These are phyloP conservation scores for Geopemphigus sp. DNA, from an alignment of 1,140 invertebrate genomes.

Conservation along the genomic window DNA sequence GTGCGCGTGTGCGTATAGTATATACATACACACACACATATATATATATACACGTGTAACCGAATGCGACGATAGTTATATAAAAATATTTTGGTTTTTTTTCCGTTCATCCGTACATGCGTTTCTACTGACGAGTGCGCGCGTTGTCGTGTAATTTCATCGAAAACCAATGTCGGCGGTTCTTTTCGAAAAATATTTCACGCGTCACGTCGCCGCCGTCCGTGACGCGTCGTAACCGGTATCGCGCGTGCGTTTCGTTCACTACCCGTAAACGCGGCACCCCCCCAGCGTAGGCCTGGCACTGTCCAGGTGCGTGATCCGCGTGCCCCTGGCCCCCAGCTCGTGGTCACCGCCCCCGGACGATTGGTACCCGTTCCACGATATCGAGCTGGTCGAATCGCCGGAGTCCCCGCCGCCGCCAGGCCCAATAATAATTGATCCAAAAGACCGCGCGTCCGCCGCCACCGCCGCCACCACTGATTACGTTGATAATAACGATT, in stretches of 20 bases:
- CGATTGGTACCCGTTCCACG: conserved; percentile 46
- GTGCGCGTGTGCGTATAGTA: conserved; percentile 50
- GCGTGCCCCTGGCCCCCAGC: conserved; percentile 48
- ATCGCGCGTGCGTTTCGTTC: not conserved
- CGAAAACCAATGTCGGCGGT: no score
- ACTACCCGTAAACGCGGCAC: not conserved
- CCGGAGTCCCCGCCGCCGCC: conserved; percentile 36
- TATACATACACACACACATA: no score
- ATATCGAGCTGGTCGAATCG: conserved; percentile 46
- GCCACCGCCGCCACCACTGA: not conserved
- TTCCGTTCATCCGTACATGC: not conserved
- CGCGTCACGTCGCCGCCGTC: not conserved
- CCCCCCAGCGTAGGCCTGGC: conserved; percentile 35
- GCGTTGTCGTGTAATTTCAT: not conserved
- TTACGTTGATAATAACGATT: not conserved
- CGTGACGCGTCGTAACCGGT: not conserved
- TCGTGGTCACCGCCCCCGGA: conserved; percentile 45
- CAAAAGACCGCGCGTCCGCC: conserved; percentile 30
- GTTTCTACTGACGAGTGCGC: not conserved
- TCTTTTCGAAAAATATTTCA: not conserved
- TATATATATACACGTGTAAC: no score
- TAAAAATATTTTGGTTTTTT: no score
- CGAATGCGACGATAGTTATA: no score
- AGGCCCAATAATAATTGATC: conserved; percentile 48
- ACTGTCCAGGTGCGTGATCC: conserved; percentile 47